Percentiles rank a stretch among this genome's conserved stretches.
phyloP scores from a whole-genome alignment of 1,140 invertebrate genomes.

The Philopotamus ludificatus region DNA sequence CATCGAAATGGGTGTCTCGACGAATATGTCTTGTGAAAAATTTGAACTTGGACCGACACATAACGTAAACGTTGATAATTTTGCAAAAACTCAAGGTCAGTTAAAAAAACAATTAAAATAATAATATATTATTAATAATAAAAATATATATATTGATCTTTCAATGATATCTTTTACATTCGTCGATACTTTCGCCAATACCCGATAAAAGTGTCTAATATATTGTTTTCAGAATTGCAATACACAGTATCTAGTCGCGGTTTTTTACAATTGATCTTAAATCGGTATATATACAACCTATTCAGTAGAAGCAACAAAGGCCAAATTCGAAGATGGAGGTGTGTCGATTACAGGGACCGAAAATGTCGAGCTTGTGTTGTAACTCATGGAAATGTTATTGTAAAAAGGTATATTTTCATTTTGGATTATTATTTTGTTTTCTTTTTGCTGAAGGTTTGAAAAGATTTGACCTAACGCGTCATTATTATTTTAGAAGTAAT shows the following conservation, averaged over 20 bases:
- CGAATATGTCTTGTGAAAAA: not conserved
- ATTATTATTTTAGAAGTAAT: constrained; percentile 46
- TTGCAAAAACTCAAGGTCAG: constrained; percentile 1
- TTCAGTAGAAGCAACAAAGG: constrained; percentile 45
- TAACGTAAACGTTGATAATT: not conserved
- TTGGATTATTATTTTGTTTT: not conserved
- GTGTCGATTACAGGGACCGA: constrained; percentile 52
- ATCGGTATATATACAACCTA: constrained; percentile 53
- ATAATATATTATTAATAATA: too few relatives aligned
- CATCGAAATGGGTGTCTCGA: not conserved
- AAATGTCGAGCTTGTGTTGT: constrained; percentile 51
- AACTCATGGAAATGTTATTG: constrained; percentile 50
- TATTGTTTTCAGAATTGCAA: constrained; percentile 21
- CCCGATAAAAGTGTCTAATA: not conserved
- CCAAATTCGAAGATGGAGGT: constrained; percentile 50
- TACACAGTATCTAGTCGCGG: constrained; percentile 38
- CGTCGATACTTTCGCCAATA: not conserved
- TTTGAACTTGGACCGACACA: constrained; percentile 6
- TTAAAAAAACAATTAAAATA: too few relatives aligned
- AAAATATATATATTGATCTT: not conserved
- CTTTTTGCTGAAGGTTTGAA: not conserved
- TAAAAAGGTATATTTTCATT: constrained; percentile 46
- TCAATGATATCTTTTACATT: too few relatives aligned
- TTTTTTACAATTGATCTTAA: constrained; percentile 34
- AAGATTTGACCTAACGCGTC: not conserved